Evolutionary conservation across 2,888 invertebrate species (phyloP).

Genomic region (Sinodicranocentrus sp.): DNA sequence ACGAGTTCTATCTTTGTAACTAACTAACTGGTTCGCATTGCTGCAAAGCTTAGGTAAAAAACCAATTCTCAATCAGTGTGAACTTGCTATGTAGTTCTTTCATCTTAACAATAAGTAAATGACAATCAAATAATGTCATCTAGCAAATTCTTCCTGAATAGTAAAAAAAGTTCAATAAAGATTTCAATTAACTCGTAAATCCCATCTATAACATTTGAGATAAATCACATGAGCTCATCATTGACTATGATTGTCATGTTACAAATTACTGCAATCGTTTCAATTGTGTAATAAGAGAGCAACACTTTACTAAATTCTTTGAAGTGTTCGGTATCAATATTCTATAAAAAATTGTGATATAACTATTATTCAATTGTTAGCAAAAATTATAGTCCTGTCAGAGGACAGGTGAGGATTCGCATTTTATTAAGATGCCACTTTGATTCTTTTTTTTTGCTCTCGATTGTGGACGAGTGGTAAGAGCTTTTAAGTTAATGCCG

Average conservation of each 20-base stretch:
- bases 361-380: constrained; percentile 11
- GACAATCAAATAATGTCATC: background rate
- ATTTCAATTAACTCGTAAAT: constrained; percentile 17
- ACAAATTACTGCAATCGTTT: no score
- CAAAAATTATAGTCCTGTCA: background rate
- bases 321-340: no score
- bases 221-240: background rate
- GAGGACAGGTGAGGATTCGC: background rate
- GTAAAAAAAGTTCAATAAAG: background rate
- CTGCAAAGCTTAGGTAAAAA: no score
- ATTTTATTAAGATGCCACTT: background rate
- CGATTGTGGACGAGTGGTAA: background rate
- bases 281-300: no score
- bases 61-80: no score
- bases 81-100: no score
- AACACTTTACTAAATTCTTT: no score
- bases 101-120: no score
- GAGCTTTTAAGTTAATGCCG: background rate
- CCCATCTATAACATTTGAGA: no score
- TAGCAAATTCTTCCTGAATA: background rate
- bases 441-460: background rate
- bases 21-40: constrained; percentile 34
- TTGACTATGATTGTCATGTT: no score
- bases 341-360: background rate
- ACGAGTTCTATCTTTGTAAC: constrained; percentile 8